Percentiles rank a stretch among this genome's conserved stretches.
phyloP scores from a whole-genome alignment of 1,140 invertebrate species.

The Cardiocondyla obscurior region DNA sequence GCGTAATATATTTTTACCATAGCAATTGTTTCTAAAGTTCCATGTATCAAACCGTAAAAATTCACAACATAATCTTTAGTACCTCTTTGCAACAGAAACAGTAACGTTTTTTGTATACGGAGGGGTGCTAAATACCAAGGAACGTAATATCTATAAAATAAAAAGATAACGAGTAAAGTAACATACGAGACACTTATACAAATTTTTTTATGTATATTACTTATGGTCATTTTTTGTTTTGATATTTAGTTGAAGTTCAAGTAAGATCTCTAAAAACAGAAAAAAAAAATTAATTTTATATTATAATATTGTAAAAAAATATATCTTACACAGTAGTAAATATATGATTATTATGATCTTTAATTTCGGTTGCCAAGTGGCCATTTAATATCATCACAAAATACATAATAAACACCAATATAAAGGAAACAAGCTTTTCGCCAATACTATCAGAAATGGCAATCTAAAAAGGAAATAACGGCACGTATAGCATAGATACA shows the following conservation, averaged over 20 bases:
- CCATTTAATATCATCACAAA: too few relatives aligned
- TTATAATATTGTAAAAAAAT: neutral
- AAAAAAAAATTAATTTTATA: too few relatives aligned
- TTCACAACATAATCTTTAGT: conserved; percentile 1
- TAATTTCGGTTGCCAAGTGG: conserved; percentile 8
- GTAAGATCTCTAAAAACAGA: neutral
- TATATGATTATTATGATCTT: neutral
- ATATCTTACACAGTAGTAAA: conserved; percentile 5
- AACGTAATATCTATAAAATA: neutral
- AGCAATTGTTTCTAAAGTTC: neutral
- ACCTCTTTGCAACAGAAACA: conserved; percentile 17
- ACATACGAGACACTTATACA: too few relatives aligned
- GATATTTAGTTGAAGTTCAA: too few relatives aligned
- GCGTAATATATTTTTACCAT: conserved; percentile 21
- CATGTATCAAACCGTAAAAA: too few relatives aligned
- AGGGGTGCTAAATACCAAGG: neutral
- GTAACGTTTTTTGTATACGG: neutral
- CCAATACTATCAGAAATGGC: too few relatives aligned
- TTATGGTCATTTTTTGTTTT: too few relatives aligned
- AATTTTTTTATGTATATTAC: too few relatives aligned
- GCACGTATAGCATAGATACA: too few relatives aligned
- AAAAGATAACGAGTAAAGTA: neutral
- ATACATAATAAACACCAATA: too few relatives aligned
- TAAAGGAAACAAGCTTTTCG: too few relatives aligned
- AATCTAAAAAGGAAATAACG: too few relatives aligned